A percentile compares a stretch with the other conserved stretches of the same genome.
Conservation (phyloP, 2,888 invertebrate genomes). For the Cantharis nigra region DNA sequence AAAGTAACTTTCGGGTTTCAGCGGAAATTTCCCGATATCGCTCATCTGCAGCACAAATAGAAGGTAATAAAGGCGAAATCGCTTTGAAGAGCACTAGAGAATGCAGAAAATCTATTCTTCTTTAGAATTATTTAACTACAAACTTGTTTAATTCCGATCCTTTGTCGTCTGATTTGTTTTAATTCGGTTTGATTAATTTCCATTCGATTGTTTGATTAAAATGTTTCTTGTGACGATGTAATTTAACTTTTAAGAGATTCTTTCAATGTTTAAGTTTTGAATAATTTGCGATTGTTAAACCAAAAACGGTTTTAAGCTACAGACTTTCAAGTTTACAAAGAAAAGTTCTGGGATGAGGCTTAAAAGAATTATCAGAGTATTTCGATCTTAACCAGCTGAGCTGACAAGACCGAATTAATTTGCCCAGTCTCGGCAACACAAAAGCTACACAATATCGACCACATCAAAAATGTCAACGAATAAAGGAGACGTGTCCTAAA, state of each 20-base stretch:
- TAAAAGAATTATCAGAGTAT: slow-evolving; percentile 3
- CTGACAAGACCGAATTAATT: slow-evolving; percentile 14
- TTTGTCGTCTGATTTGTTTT: slow-evolving; percentile 43
- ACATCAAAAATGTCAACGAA: slow-evolving; percentile 28
- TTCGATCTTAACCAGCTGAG: slow-evolving; percentile 9
- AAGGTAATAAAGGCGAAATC: slow-evolving; percentile 26
- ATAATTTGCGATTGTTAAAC: background rate
- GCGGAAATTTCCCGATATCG: slow-evolving; percentile 6
- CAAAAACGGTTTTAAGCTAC: background rate
- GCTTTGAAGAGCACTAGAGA: slow-evolving; percentile 27
- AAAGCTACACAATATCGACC: slow-evolving; percentile 7
- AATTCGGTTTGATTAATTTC: slow-evolving; percentile 44
- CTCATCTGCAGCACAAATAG: slow-evolving; percentile 25
- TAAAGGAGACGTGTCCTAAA: slow-evolving; percentile 33
- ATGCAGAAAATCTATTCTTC: slow-evolving; percentile 33
- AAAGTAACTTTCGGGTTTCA: slow-evolving; percentile 9
- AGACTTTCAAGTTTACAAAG: background rate
- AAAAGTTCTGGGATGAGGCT: background rate
- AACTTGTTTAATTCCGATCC: slow-evolving; percentile 40
- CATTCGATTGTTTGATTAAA: slow-evolving; percentile 46
- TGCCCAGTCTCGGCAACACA: slow-evolving; percentile 9
- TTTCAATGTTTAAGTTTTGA: background rate
- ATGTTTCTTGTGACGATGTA: slow-evolving; percentile 47
- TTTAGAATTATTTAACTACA: slow-evolving; percentile 33
- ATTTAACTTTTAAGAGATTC: slow-evolving; percentile 33